Evolutionary conservation across 2,888 invertebrate species (phyloP).

Genomic region (Andricus quercusramuli): DNA sequence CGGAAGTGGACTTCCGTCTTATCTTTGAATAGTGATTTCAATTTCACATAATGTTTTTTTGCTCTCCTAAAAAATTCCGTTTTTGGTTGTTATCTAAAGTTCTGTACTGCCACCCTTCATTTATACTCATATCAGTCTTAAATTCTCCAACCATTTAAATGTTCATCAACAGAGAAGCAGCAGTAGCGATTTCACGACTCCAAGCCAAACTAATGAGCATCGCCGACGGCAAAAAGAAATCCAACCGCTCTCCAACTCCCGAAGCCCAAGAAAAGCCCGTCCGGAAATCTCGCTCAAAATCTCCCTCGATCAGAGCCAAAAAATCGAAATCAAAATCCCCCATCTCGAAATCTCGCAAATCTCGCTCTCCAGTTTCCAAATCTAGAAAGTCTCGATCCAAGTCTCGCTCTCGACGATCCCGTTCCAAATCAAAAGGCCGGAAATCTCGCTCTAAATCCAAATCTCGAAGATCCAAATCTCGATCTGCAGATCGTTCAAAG

Average conservation of each 20-base stretch:
- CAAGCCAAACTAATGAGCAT: slow-evolving; percentile 84
- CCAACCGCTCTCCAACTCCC: slow-evolving; percentile 72
- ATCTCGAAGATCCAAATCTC: slow-evolving; percentile 57
- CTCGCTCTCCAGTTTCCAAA: slow-evolving; percentile 65
- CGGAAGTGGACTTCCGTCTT: too few species aligned
- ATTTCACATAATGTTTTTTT: too few species aligned
- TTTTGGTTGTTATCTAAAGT: too few species aligned
- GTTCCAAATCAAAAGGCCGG: slow-evolving; percentile 43
- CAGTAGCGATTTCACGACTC: slow-evolving; percentile 81
- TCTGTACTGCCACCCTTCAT: too few species aligned
- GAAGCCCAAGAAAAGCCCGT: slow-evolving; percentile 64
- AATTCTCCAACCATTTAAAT: too few species aligned
- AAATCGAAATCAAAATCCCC: slow-evolving; percentile 74
- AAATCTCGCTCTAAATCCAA: slow-evolving; percentile 42
- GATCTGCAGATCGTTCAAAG: slow-evolving; percentile 66
- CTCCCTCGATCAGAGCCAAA: slow-evolving; percentile 68
- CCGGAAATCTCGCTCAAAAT: slow-evolving; percentile 71
- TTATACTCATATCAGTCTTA: too few species aligned
- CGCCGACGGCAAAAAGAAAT: slow-evolving; percentile 80
- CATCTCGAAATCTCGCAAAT: slow-evolving; percentile 62
- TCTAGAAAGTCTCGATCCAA: slow-evolving; percentile 66
- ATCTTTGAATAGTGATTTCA: too few species aligned
- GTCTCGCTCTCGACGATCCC: slow-evolving; percentile 55
- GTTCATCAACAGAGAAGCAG: slow-evolving; percentile 73
- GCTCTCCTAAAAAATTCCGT: too few species aligned